A percentile compares a stretch with the other conserved stretches of the same genome.
Conservation (phyloP, 2,888 invertebrate species). For the Cylindroiulus punctatus region DNA sequence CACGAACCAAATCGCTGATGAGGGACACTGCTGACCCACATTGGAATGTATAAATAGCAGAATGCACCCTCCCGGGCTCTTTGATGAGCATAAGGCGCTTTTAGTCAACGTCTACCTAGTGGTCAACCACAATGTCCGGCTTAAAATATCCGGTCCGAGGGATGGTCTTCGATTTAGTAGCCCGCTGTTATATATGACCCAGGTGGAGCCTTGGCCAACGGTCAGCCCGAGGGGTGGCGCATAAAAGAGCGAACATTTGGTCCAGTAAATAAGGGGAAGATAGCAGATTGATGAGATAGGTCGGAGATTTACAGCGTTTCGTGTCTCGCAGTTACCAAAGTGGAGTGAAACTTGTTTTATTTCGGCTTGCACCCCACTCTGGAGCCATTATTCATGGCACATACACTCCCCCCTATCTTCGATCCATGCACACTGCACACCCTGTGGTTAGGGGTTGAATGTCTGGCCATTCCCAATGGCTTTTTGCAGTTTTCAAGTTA, state of each 20-base stretch:
- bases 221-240: slow-evolving; percentile 10
- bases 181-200: neutral
- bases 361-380: no score
- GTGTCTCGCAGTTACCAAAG: neutral
- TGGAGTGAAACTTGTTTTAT: neutral
- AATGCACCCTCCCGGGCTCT: neutral
- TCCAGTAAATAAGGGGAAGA: neutral
- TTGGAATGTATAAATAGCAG: neutral
- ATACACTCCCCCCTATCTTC: no score
- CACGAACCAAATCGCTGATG: neutral
- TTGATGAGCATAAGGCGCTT: neutral
- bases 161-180: neutral
- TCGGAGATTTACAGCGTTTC: neutral
- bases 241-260: neutral
- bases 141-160: neutral
- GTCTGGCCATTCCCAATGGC: no score
- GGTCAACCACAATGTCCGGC: slow-evolving; percentile 3
- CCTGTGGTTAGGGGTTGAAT: no score
- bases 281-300: slow-evolving; percentile 17
- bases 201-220: neutral
- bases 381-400: no score
- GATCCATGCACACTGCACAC: no score
- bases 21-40: slow-evolving; percentile 34
- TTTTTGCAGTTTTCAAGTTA: no score
- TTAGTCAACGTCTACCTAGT: neutral